Percentiles rank a stretch among this genome's conserved stretches.
Conservation (phyloP, 2,113 vertebrate genomes). For the Globicephala melas region DNA sequence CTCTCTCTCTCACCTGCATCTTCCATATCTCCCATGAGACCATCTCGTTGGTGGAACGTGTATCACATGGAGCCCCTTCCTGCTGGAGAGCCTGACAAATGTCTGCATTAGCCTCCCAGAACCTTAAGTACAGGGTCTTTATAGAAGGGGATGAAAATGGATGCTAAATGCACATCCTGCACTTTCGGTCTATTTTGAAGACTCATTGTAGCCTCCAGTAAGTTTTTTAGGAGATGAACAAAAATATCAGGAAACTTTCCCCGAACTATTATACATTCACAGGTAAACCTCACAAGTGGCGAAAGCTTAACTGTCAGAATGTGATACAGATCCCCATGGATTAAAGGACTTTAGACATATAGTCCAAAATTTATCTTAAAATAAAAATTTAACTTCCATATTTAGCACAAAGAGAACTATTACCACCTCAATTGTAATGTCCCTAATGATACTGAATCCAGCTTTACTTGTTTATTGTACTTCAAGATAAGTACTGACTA, state of each 20-base stretch:
- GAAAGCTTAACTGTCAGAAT: not conserved
- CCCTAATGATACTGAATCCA: not conserved
- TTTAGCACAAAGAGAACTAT: not conserved
- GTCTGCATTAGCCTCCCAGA: not conserved
- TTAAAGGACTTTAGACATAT: not conserved
- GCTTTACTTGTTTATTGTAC: not conserved
- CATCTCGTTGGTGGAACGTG: not conserved
- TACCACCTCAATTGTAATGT: not conserved
- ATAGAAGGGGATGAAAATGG: not conserved
- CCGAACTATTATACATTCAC: not conserved
- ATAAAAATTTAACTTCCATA: not conserved
- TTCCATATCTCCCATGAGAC: not conserved
- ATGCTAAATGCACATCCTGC: not conserved
- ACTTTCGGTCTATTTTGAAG: not conserved
- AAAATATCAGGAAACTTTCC: not conserved
- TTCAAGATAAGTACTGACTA: not conserved
- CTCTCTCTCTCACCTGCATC: not conserved
- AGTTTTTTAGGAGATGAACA: not conserved
- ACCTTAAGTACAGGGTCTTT: not conserved
- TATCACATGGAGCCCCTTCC: too few species aligned
- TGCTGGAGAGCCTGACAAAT: not conserved
- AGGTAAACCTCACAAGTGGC: not conserved
- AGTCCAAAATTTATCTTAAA: not conserved
- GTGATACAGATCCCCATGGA: not conserved
- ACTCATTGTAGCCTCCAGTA: not conserved